Evolutionary conservation across 1,140 invertebrate species (phyloP), one percentile per base, ranked within the genome.

Genomic region (Acromyrmex heyeri): DNA sequence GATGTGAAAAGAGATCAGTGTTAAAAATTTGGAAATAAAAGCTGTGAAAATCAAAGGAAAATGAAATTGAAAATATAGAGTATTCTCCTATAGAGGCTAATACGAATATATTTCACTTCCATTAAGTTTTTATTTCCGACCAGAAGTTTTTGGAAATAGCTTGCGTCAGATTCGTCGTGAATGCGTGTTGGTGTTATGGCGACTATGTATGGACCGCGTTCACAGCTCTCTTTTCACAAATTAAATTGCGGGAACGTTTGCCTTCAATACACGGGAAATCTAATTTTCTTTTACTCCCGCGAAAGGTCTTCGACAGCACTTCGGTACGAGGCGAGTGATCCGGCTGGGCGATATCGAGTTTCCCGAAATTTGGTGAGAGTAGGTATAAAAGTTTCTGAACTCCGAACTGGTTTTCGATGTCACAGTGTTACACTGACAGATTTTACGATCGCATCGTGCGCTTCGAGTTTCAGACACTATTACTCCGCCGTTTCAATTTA

Each of bases 191-290:
- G 6, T 83, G 4, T 73, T 59, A 59, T 6, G 34, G 18, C n/a
- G 48, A 27, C 18, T 21, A 48, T 59, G 59, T 55, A 55, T 48
- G 16, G 67, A 16, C 14, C 8, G 24, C 53, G 24, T 59, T 82
- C 64, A 48, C 24, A 34, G 67, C 55, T 75, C 34, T 34, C 38
- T 30, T 75, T 83, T 75, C 79, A 24, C 44, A 55, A 82, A 73
- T 72, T 82, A 82, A 82, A 83, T 83, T 83, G 79, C 69, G 57
- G 38, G 55, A 83, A 48, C 55, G 70, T 83, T 75, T 75, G 79
- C 79, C 62, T 73, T 48, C 69, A 61, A 83, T 75, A 50, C 18
- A 61, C 55, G 69, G 55, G 79, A 83, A 75, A 83, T 75, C 24
- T 73, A 61, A 83, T 75, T 83, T 83, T 83, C 79, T 75, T 50